Conservation (phyloP, 1,140 invertebrate species). For the Temnothorax longispinosus region DNA sequence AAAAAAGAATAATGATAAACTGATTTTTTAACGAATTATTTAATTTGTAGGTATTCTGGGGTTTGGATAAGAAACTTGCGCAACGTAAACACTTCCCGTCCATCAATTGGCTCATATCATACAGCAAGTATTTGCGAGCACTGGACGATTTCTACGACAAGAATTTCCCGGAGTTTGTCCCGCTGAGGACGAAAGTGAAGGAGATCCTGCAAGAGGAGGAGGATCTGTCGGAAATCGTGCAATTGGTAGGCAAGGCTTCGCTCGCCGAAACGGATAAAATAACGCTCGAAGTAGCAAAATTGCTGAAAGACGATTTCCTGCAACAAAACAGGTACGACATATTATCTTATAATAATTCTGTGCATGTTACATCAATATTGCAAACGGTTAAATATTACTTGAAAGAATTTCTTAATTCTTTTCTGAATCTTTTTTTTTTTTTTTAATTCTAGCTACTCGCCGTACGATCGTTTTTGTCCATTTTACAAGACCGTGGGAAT, state of each 20-base stretch:
- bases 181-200: constrained; percentile 96
- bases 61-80: constrained; percentile 99
- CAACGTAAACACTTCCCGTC: constrained; percentile 99
- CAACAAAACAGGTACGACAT: constrained; percentile 95
- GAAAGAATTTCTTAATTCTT: constrained; percentile 12
- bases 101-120: constrained; percentile 99
- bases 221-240: constrained; percentile 99
- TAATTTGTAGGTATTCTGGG: constrained; percentile 95
- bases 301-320: constrained; percentile 99
- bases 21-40: constrained; percentile 13
- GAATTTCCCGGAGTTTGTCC: constrained; percentile 99
- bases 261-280: constrained; percentile 99
- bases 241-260: constrained; percentile 99
- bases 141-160: constrained; percentile 99
- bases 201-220: constrained; percentile 99
- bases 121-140: constrained; percentile 99
- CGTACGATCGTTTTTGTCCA: constrained; percentile 99
- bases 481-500: constrained; percentile 99
- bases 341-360: not conserved
- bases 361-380: not conserved
- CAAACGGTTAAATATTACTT: not conserved
- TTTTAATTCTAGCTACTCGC: constrained; percentile 91
- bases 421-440: constrained; percentile 73
- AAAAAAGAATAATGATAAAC: not conserved
- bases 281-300: constrained; percentile 98